Base-by-base conservation (phyloP, 2,113 vertebrate species). In the Embiotoca jacksoni region DNA sequence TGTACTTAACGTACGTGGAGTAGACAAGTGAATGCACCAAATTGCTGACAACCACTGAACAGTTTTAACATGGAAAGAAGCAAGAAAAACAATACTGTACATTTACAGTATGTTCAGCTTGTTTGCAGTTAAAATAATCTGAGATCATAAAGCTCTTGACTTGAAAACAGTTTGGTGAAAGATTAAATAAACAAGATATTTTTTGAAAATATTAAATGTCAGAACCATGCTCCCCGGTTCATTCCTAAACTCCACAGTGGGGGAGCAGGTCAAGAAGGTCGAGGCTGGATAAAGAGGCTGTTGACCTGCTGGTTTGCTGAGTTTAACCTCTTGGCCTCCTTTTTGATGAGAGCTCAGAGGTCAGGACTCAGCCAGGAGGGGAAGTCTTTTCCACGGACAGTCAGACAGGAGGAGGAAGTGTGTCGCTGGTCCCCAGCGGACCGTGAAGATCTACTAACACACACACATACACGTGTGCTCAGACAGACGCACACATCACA, bases 301-400 rank as follows among this genome's bases (percentile, higher is more conserved):
- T 87, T 90, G 91, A 93, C 86, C 88, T 87, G 69, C 82, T 85
- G 82, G 75, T 85, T 82, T 62, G 75, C 66, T 54, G 78, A 81
- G 83, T 90, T 92, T 90, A 90, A 92, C 88, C 89, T 90, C 53
- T 86, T 75, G 77, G 41, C 83, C 86, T 81, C 69, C 44, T 47
- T 75, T 82, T 72, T 90, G 84, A 90, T 77, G 81, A 66, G 60
- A 23, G 72, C 76, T 83, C 49, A 63, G 67, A 81, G 88, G 84
- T 91, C 78, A 14, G 7, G 76, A 75, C 73, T 81, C 69, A 75
- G 85, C 65, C 56, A n/a, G 71, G 75, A 79, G 58, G 69, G 69
- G 59, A 80, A 59, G 75, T 39, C 72, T n/a, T 23, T 23, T 74
- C 59, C 54, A 62, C 2, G 49, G 83, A 83, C 7, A n/a, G 80